These are phyloP conservation scores for Coleophora deauratella DNA, from an alignment of 2,888 invertebrate genomes.

Conservation along the genomic window DNA sequence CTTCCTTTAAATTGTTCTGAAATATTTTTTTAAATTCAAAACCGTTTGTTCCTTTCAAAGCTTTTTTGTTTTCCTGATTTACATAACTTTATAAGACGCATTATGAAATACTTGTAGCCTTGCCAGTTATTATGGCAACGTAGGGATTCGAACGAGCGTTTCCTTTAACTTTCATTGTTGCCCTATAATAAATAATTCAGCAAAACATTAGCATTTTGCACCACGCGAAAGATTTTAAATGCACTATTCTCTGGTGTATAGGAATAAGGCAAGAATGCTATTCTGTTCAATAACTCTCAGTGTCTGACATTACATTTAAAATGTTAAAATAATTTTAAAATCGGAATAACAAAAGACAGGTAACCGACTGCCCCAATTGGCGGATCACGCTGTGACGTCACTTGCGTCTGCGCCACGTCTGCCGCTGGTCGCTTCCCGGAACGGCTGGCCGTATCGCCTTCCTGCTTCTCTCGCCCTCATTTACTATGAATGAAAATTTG, in stretches of 20 bases:
- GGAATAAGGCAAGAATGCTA: no score
- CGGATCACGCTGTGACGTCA: constrained; percentile 54
- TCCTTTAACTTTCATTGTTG: not conserved
- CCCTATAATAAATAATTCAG: not conserved
- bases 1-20: no score
- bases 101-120: no score
- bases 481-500: constrained; percentile 48
- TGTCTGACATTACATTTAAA: no score
- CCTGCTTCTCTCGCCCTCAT: constrained; percentile 47
- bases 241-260: constrained; percentile 2
- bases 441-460: constrained; percentile 54
- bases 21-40: no score
- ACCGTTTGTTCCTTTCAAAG: no score
- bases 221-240: constrained; percentile 14
- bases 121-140: no score
- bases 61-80: no score
- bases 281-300: no score
- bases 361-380: constrained; percentile 53
- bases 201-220: constrained; percentile 17
- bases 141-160: no score
- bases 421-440: constrained; percentile 61
- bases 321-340: no score
- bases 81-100: no score
- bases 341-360: not conserved
- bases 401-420: constrained; percentile 61